Evolutionary conservation across 2,113 vertebrate genomes (phyloP), one percentile per base, ranked within the genome.

Genomic region (Pelecanus crispus): DNA sequence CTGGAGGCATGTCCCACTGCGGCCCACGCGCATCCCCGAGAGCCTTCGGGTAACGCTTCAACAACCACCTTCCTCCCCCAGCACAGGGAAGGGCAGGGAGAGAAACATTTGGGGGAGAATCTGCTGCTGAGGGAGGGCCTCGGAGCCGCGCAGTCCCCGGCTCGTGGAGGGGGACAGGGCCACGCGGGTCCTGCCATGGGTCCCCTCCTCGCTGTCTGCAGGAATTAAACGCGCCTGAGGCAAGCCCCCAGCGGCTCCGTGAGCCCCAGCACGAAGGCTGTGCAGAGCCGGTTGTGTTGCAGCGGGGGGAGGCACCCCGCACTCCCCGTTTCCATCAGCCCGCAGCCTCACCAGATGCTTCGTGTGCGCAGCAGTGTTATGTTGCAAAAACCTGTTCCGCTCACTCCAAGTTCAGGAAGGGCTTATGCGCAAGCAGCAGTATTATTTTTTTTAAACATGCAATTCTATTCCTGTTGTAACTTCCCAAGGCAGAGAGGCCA

Each of bases 261-360:
- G 28, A 58, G 81, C 36, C 73, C 3, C 52, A 1, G 15, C 4
- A 6, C 2, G 16, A 32, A 18, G 32, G 2, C 6, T 2, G 66
- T 0, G 1, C 47, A 18, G 36, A 52, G 36, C 50, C n/a, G 5
- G 3, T 0, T 0, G 25, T 9, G 0, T 0, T 14, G 81, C 45
- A 40, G 24, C 22, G 3, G 67, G 45, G 36, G 21, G 36, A 10
- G 40, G 13, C 34, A 3, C 34, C 58, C 58, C 14, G 4, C 12
- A 3, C 34, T 56, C 49, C 56, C 53, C 10, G 0, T 22, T 32
- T 5, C 56, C 65, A 7, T 1, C 2, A 8, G 20, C 38, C 24
- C 0, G 2, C 8, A 34, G 20, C 3, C 62, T 10, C 45, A 7
- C 17, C 81, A 25, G 49, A 29, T 6, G 45, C 55, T 26, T 8